phyloP scores from a whole-genome alignment of 2,888 invertebrate species.

The Chymomyza fuscimana region DNA sequence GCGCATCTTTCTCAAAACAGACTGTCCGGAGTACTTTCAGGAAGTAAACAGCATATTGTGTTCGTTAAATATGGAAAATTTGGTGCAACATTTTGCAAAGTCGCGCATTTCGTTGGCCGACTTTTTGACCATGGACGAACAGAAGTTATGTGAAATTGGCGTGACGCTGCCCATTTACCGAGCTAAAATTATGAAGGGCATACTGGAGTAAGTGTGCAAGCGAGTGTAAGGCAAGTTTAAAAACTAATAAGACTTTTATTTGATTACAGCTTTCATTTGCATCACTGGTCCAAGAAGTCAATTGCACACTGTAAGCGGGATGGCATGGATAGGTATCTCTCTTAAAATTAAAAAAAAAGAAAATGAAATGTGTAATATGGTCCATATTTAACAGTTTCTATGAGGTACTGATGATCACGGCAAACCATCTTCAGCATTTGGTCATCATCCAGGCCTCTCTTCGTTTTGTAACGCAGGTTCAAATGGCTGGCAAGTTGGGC shows the following conservation, averaged over 20 bases:
- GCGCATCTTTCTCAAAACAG: conserved; percentile 75
- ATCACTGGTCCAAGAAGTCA: conserved; percentile 77
- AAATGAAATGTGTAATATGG: neutral
- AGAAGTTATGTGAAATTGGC: conserved; percentile 67
- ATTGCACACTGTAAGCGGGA: conserved; percentile 67
- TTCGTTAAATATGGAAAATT: conserved; percentile 63
- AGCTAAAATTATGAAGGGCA: conserved; percentile 73
- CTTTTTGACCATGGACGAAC: conserved; percentile 75
- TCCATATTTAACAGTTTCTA: conserved; percentile 70
- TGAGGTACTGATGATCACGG: conserved; percentile 77
- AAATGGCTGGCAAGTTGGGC: conserved; percentile 55
- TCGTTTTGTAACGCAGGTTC: conserved; percentile 65
- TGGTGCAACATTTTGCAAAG: conserved; percentile 72
- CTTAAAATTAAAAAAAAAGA: neutral
- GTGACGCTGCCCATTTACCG: conserved; percentile 73
- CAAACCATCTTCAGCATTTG: conserved; percentile 78
- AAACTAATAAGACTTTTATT: conserved; percentile 1
- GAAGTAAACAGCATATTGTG: conserved; percentile 73
- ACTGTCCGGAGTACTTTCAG: conserved; percentile 79
- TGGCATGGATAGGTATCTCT: conserved; percentile 52
- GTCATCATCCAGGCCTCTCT: conserved; percentile 73
- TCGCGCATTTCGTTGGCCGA: conserved; percentile 67
- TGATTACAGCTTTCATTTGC: conserved; percentile 73
- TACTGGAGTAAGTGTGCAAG: conserved; percentile 71
- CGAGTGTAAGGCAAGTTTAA: neutral